Base-by-base conservation (phyloP, 2,888 invertebrate genomes). In the Cremastinae sp. region DNA sequence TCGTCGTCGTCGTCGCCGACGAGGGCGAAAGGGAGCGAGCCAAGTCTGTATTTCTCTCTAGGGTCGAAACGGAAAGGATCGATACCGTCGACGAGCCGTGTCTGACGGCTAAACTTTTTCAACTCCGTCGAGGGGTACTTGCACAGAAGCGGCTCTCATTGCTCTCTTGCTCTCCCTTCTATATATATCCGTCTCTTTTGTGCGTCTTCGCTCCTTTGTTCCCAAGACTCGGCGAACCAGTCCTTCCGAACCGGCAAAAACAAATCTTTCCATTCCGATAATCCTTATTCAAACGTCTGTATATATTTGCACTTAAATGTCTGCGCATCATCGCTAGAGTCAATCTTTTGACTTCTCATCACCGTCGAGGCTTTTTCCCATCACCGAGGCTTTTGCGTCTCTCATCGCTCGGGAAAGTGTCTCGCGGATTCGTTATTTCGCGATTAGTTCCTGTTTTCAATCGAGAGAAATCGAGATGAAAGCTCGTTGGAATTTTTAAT, bases 51-150 rank as follows among this genome's bases (percentile, higher is more conserved):
- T 12, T 61, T 12, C 20, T 51, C 65, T 68, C 35, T 58, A 68
- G 75, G 58, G 72, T 18, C 49, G 62, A 65, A 59, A 62, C 39
- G 45, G 14, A 68, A n/a, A 43, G 72, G 72, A 76, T 76, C 75
- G 75, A 76, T 76, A 76, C 45, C 58, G 72, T 14, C 72, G 72
- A 68, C 66, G 75, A 72, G 75, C 51, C 72, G 49, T 62, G 65
- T 71, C 75, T 59, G 65, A 75, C 59, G 75, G 61, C 37, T 71
- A 66, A 64, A 75, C 68, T 76, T 76, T 72, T 69, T 18, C 68
- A 56, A 73, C 72, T 69, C 47, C 56, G 41, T 47, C 39, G 66
- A 18, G 37, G 8, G 20, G 41, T 10, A 14, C 43, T 14, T 16
- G 12, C 53, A 16, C 18, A 49, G 18, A 45, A 5, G 35, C 45